These are phyloP conservation scores for Colletes gigas DNA, from an alignment of 1,140 invertebrate species.

Conservation along the genomic window DNA sequence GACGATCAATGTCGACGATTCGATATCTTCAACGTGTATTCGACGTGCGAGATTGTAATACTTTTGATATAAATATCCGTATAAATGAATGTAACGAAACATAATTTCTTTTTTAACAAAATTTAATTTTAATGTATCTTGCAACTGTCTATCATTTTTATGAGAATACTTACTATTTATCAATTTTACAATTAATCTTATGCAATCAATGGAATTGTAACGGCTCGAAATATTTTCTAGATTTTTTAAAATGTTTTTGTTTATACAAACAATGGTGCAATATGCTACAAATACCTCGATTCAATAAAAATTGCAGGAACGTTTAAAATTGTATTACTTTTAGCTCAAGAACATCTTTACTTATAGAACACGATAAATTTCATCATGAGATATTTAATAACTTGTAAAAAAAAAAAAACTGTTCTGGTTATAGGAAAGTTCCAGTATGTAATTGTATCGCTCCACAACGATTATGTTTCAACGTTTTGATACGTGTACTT, in stretches of 20 bases:
- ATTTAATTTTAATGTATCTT: constrained; percentile 10
- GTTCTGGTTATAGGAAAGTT: background rate
- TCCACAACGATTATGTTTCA: background rate
- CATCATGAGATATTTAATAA: background rate
- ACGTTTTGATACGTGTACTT: constrained; percentile 17
- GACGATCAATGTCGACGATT: constrained; percentile 9
- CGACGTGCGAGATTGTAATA: constrained; percentile 2
- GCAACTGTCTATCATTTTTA: constrained; percentile 12
- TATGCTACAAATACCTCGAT: constrained; percentile 10
- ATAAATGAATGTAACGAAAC: constrained; percentile 11
- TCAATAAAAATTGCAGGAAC: background rate
- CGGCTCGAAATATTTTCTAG: background rate
- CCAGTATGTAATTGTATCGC: background rate
- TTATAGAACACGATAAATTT: background rate
- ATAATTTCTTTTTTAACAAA: background rate
- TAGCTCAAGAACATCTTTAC: constrained; percentile 35
- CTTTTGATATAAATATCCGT: constrained; percentile 23
- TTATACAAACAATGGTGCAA: constrained; percentile 18
- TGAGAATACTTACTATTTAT: constrained; percentile 23
- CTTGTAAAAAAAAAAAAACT: background rate
- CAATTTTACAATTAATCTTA: constrained; percentile 17
- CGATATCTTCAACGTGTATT: background rate
- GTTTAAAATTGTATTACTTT: background rate
- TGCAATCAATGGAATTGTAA: background rate
- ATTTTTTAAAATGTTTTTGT: constrained; percentile 3